These are phyloP conservation scores for Taenaris catops DNA, from an alignment of 2,888 invertebrate genomes.

Conservation along the genomic window DNA sequence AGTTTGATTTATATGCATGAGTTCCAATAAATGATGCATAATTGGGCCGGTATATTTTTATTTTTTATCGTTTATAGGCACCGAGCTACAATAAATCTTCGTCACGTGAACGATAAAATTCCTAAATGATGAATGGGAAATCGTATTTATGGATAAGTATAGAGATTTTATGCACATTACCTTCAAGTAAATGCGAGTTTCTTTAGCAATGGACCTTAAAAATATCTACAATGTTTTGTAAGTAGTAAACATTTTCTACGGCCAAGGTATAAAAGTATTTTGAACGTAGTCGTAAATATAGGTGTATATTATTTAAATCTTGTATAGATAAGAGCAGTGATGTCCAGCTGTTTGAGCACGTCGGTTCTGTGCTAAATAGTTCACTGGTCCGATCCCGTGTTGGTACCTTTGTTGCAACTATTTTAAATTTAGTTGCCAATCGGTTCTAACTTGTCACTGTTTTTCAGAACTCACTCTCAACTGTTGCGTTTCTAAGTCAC, in stretches of 20 bases:
- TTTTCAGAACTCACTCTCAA: no score
- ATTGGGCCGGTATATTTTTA: conserved; percentile 53
- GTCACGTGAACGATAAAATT: conserved; percentile 37
- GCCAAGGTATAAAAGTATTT: conserved; percentile 4
- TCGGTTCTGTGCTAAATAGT: no score
- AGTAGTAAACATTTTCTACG: not conserved
- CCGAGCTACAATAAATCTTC: conserved; percentile 52
- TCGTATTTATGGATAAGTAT: conserved; percentile 24
- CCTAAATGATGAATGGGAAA: conserved; percentile 30
- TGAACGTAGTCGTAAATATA: no score
- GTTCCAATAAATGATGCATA: conserved; percentile 60
- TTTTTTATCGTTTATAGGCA: conserved; percentile 49
- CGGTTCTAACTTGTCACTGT: no score
- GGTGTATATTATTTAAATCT: no score
- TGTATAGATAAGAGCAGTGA: no score
- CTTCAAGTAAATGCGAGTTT: conserved; percentile 9
- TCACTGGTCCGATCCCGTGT: no score
- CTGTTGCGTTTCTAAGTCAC: no score
- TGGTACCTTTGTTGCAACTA: no score
- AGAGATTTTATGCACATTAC: conserved; percentile 25
- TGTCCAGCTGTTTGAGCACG: no score
- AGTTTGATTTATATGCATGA: conserved; percentile 70
- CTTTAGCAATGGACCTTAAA: conserved; percentile 7
- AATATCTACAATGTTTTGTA: not conserved
- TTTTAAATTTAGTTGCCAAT: no score